Conservation (phyloP, 64 coral and sea anemone species). For the Montipora foliosa region DNA sequence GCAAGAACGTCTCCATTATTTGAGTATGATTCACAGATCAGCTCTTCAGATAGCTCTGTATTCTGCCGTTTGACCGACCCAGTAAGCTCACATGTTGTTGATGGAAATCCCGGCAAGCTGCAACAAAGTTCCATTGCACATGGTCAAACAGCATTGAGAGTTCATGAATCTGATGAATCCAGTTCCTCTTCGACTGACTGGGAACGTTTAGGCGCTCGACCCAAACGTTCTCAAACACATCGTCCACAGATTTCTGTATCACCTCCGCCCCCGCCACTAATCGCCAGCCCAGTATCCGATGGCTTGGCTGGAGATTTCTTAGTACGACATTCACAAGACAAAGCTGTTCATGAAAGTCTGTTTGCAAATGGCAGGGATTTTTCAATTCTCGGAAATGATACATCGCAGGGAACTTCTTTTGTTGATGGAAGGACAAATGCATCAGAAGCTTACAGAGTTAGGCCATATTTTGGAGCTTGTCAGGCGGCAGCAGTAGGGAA, state of each 20-base stretch:
- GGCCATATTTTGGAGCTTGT: not conserved
- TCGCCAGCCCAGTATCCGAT: not conserved
- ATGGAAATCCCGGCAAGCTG: too few species aligned
- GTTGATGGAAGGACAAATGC: not conserved
- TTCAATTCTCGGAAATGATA: not conserved
- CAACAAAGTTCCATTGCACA: not conserved
- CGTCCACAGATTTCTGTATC: not conserved
- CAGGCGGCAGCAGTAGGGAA: not conserved
- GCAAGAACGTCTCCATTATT: not conserved
- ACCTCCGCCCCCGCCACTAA: too few species aligned
- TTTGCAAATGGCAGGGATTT: not conserved
- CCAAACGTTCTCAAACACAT: not conserved
- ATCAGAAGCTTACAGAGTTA: not conserved
- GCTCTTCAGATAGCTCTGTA: not conserved
- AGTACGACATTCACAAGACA: not conserved
- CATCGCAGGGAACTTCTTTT: not conserved
- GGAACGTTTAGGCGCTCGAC: slow-evolving; percentile 8
- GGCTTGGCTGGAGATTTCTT: not conserved
- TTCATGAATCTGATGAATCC: not conserved
- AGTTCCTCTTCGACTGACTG: not conserved
- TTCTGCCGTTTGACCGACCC: too few species aligned
- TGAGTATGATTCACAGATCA: not conserved
- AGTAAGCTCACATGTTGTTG: too few species aligned
- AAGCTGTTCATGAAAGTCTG: not conserved
- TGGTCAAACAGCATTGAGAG: not conserved